Conservation (phyloP, 2,797 vertebrate species). For the Macropus fuliginosus region DNA sequence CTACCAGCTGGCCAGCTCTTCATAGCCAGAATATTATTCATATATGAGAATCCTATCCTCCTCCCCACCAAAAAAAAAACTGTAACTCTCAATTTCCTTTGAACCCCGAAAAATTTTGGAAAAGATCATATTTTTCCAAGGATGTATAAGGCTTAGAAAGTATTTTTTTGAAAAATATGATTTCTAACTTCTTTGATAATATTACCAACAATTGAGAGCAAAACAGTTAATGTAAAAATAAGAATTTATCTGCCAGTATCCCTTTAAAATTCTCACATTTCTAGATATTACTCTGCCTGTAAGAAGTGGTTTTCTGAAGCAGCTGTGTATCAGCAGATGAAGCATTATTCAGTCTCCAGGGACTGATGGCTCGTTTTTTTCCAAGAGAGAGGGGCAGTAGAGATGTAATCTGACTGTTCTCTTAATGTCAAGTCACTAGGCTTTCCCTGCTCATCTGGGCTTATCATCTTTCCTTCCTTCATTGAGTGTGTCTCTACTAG, state of each 20-base stretch:
- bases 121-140: conserved; percentile 26
- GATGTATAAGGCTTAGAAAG: not conserved
- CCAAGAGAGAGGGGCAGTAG: conserved; percentile 38
- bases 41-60: not conserved
- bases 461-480: conserved; percentile 10
- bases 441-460: conserved; percentile 45
- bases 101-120: not conserved
- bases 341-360: conserved; percentile 62
- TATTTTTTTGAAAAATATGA: not conserved
- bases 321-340: conserved; percentile 62
- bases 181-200: conserved; percentile 45
- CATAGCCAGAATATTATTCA: not conserved
- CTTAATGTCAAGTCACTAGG: conserved; percentile 41
- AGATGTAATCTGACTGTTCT: conserved; percentile 5
- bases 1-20: not conserved
- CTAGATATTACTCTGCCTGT: conserved; percentile 64
- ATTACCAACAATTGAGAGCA: not conserved
- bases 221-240: not conserved
- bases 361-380: conserved; percentile 43
- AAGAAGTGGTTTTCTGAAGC: conserved; percentile 74
- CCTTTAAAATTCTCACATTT: conserved; percentile 55
- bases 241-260: conserved; percentile 35
- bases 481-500: conserved; percentile 32
- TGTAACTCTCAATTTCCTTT: not conserved
- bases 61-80: not conserved